Evolutionary conservation across 2,888 invertebrate species (phyloP), one percentile per base, ranked within the genome.

Genomic region (Cephonodes hylas): DNA sequence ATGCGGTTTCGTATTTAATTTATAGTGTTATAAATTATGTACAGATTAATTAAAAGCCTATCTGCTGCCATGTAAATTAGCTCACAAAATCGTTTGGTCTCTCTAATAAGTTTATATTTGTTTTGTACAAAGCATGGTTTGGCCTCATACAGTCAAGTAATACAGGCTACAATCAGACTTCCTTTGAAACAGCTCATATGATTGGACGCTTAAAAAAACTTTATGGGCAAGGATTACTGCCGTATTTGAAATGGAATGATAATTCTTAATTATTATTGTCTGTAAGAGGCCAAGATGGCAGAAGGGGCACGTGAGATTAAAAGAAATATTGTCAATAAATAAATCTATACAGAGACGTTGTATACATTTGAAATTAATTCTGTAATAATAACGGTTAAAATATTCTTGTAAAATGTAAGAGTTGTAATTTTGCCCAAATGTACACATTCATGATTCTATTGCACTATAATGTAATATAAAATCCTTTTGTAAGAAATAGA

Each of bases 391-490:
- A 53, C 38, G 60, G 42, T 60, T 60, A 53, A 60, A 42, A 53
- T 60, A 60, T 53, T 60, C 48, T 60, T 61, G 57, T 57, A 61
- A 61, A 84, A 84, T 81, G 70, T 82, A 83, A 83, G 72, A 76
- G 73, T 79, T 84, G 82, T 82, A 83, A 86, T 83, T 81, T 85
- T 81, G 79, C 85, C 85, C 83, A 84, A 79, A 80, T 85, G 84
- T 85, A 87, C 86, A 89, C 84, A 85, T 86, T 79, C 83, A 76
- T 81, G 82, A 85, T 74, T 86, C 76, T 84, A 83, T 75, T 85
- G 91, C 91, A 91, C 91, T 84, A 80, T 76, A 76, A 73, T 89
- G 88, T 91, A 89, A 83, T 79, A 87, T 88, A 88, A 82, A 80
- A 72, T 78, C 77, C 83, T 75, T 82, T 85, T 84, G 79, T 85